Conservation (phyloP, 2,888 invertebrate genomes). For the Melanostoma mellinum region DNA sequence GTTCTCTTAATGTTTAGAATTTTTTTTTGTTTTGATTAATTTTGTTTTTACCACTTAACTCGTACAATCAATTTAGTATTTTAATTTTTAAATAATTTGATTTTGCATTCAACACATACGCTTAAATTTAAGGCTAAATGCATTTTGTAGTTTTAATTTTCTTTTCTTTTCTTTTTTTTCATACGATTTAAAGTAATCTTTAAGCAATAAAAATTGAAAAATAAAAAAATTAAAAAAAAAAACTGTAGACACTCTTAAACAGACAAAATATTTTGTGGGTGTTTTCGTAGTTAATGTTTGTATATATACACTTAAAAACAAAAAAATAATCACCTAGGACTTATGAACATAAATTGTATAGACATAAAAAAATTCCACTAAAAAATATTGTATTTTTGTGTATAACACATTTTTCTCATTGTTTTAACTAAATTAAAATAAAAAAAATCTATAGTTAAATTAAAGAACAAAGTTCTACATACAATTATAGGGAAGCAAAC, state of each 20-base stretch:
- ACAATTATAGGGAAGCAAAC: conserved; percentile 50
- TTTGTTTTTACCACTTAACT: conserved; percentile 50
- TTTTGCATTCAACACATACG: conserved; percentile 61
- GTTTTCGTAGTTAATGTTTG: conserved; percentile 5
- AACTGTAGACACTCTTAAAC: conserved; percentile 32
- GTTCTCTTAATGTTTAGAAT: conserved; percentile 36
- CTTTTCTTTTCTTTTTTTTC: conserved; percentile 29
- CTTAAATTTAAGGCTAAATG: conserved; percentile 60
- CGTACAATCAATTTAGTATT: conserved; percentile 61
- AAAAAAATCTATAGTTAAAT: conserved; percentile 29
- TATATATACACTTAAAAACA: conserved; percentile 48
- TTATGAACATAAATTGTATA: conserved; percentile 44
- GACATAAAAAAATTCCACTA: conserved; percentile 61
- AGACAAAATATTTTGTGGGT: conserved; percentile 29
- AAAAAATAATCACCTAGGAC: conserved; percentile 57
- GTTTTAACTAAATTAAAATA: conserved; percentile 40
- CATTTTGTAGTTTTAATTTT: conserved; percentile 31
- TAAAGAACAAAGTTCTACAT: not conserved
- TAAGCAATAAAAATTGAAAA: conserved; percentile 7
- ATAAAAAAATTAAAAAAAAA: conserved; percentile 16
- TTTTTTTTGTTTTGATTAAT: conserved; percentile 8
- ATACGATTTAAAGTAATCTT: conserved; percentile 55
- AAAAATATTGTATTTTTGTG: conserved; percentile 53
- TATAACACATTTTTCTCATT: conserved; percentile 50
- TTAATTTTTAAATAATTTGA: conserved; percentile 32